Base-by-base conservation (phyloP, 2,113 vertebrate species). In the Apaloderma vittatum region DNA sequence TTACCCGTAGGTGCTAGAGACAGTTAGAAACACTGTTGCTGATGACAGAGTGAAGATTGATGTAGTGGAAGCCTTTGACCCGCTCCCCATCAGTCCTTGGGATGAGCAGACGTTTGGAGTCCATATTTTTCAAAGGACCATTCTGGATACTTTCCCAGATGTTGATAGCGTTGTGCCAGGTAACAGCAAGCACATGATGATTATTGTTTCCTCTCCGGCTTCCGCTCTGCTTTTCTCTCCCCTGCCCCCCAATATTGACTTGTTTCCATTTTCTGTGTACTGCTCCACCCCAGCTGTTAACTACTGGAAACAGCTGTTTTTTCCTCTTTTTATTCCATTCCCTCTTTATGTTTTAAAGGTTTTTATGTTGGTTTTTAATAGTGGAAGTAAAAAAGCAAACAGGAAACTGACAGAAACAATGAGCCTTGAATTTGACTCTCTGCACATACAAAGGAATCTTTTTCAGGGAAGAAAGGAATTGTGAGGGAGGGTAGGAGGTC, bases 21-120 rank as follows among this genome's bases (percentile, higher is more conserved):
- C 97, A 15, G 93, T 99, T 55, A 94, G 97, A 63, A 97, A 78
- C 34, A 99, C 80, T 3, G 92, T 99, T 65, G 98, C 97, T 24
- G 99, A 99, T 55, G 96, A 98, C 49, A 97, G 99, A 84, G 99
- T 99, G 78, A 98, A 98, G 88, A 94, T 99, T 2, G 98, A 99
- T 8, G 95, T 99, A 14, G 58, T 99, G 12, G 9, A 80, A 5
- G 98, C 98, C 21, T 98, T 99, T 92, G 99, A 99, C 77, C 99
- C 99, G 1, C 94, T 98, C 24, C 99, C 99, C 3, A 4, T 98
- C 97, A 99, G 99, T 78, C 98, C 99, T 4, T 98, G 96, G 79
- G 98, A 99, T 72, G 98, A 99, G 58, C 97, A 96, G 55, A 97
- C 99, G 2, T 99, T 99, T 79, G 99, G 99, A 65, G 98, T 98